Percentiles rank a stretch among this genome's conserved stretches.
Evolutionary conservation across 2,888 invertebrate genomes (phyloP).

Genomic region (Drosophila prolongata): DNA sequence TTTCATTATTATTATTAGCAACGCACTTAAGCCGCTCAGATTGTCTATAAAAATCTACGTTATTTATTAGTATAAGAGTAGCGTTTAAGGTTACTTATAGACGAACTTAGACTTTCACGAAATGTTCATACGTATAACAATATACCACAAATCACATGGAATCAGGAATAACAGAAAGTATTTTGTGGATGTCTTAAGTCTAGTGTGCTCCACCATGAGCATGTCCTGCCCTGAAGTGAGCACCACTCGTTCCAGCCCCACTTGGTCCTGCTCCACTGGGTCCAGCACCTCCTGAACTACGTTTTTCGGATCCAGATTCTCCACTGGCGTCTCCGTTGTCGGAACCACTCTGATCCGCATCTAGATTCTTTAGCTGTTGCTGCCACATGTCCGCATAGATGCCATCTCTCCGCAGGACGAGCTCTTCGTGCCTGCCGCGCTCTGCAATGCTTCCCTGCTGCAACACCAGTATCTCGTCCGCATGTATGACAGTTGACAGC

Average conservation of each 20-base stretch:
- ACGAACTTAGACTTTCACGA: conserved; percentile 52
- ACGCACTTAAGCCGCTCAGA: conserved; percentile 7
- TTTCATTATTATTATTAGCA: conserved; percentile 3
- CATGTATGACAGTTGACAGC: conserved; percentile 96
- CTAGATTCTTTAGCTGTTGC: conserved; percentile 88
- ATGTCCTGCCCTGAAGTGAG: conserved; percentile 66
- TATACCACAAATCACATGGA: conserved; percentile 60
- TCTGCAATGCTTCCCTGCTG: conserved; percentile 96
- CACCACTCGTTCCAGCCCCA: conserved; percentile 15
- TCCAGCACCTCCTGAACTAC: conserved; percentile 16
- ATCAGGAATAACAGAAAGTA: conserved; percentile 53
- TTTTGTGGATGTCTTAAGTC: conserved; percentile 24
- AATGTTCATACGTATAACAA: conserved; percentile 50
- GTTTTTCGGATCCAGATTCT: conserved; percentile 17
- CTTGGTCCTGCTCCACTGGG: conserved; percentile 13
- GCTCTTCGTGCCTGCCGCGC: conserved; percentile 90
- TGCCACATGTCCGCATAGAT: conserved; percentile 97
- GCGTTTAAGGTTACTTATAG: conserved; percentile 46
- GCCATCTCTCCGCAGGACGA: conserved; percentile 89
- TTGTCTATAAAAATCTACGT: conserved; percentile 40
- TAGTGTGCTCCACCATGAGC: conserved; percentile 64
- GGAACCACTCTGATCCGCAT: conserved; percentile 64
- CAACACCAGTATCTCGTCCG: conserved; percentile 96
- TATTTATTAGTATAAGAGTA: conserved; percentile 50
- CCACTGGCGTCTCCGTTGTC: conserved; percentile 24